These are phyloP conservation scores for Cephonodes hylas DNA, from an alignment of 2,888 invertebrate genomes.

Conservation along the genomic window DNA sequence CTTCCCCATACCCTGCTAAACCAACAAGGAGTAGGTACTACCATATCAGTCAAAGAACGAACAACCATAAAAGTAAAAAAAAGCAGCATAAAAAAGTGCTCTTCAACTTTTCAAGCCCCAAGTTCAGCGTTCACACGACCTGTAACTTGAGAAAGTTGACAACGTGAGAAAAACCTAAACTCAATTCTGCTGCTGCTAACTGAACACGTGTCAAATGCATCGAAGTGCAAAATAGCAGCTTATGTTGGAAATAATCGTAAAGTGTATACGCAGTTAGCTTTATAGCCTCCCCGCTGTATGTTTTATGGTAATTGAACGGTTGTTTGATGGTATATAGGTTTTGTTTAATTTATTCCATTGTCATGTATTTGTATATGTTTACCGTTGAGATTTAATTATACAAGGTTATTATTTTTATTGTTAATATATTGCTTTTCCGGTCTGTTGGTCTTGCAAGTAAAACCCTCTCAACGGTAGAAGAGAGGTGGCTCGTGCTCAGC, in stretches of 20 bases:
- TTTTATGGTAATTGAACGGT: neutral
- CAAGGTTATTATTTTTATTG: neutral
- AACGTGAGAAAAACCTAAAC: neutral
- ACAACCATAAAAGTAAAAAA: too few relatives aligned
- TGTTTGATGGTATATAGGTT: neutral
- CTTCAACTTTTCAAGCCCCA: slow-evolving; percentile 77
- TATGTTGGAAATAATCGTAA: slow-evolving; percentile 60
- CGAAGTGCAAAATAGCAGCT: slow-evolving; percentile 64
- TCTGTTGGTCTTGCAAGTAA: too few relatives aligned
- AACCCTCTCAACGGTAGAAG: too few relatives aligned
- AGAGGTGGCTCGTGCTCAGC: too few relatives aligned
- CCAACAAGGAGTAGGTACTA: too few relatives aligned
- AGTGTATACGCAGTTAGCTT: slow-evolving; percentile 48
- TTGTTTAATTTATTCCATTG: slow-evolving; percentile 2
- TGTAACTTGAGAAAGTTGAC: slow-evolving; percentile 34
- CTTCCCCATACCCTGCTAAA: neutral
- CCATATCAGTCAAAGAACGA: neutral
- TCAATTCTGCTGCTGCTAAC: neutral
- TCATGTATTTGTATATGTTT: neutral
- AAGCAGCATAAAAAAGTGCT: slow-evolving; percentile 46
- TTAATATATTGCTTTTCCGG: too few relatives aligned
- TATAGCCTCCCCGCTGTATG: slow-evolving; percentile 33
- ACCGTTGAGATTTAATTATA: neutral
- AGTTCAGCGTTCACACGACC: slow-evolving; percentile 64
- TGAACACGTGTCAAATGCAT: neutral